These are phyloP conservation scores for Patiria miniata DNA, from an alignment of 35 echinoderm and acorn worm species.

Conservation along the genomic window DNA sequence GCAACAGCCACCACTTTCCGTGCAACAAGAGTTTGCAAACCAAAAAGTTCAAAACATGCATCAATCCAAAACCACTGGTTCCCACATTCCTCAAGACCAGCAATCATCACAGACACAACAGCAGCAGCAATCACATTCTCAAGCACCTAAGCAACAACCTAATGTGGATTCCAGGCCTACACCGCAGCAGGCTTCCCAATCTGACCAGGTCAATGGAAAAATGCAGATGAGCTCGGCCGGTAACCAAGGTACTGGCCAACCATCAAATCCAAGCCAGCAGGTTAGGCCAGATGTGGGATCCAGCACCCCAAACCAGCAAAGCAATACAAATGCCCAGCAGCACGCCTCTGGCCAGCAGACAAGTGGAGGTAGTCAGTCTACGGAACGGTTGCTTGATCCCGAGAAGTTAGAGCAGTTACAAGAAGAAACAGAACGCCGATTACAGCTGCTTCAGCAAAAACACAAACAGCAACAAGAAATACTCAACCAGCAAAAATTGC, in stretches of 20 bases:
- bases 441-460: not conserved
- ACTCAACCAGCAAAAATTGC: not conserved
- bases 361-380: no score
- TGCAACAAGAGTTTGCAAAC: no score
- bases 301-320: not conserved
- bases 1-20: not conserved
- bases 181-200: conserved; percentile 5
- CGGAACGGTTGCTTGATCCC: not conserved
- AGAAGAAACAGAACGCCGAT: not conserved
- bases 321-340: not conserved
- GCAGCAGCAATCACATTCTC: not conserved
- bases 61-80: not conserved
- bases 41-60: not conserved
- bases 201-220: not conserved
- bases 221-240: not conserved
- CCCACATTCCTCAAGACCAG: not conserved
- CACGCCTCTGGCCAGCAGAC: not conserved
- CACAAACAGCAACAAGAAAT: not conserved
- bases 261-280: not conserved
- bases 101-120: not conserved
- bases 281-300: not conserved
- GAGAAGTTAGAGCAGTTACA: not conserved
- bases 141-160: not conserved
- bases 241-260: not conserved
- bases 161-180: not conserved